A percentile compares a stretch with the other conserved stretches of the same genome.
Conservation (phyloP, 2,113 vertebrate genomes). For the Rhinoderma darwinii region DNA sequence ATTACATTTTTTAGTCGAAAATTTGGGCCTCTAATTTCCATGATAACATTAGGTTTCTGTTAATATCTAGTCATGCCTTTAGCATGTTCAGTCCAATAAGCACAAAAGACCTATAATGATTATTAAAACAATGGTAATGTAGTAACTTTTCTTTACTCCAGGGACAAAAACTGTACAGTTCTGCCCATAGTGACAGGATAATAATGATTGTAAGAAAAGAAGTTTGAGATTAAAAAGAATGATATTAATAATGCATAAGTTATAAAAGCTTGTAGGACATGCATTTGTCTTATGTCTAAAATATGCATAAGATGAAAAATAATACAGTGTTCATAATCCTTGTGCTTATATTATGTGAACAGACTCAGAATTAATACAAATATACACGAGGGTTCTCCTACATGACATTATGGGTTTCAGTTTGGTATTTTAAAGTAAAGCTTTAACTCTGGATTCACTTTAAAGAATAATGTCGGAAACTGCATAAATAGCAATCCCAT, state of each 20-base stretch:
- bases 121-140: constrained; percentile 34
- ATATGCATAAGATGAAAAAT: constrained; percentile 42
- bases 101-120: constrained; percentile 8
- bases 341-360: background rate
- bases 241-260: constrained; percentile 39
- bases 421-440: background rate
- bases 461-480: no score
- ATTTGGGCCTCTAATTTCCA: background rate
- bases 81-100: background rate
- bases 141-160: background rate
- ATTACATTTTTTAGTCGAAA: background rate
- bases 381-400: background rate
- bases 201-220: constrained; percentile 36
- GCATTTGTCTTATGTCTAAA: constrained; percentile 45
- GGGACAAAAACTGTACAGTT: constrained; percentile 11
- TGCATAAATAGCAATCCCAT: no score
- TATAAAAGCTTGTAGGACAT: constrained; percentile 35
- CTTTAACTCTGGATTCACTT: no score
- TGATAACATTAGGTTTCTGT: background rate
- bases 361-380: background rate
- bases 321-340: background rate
- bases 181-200: constrained; percentile 1
- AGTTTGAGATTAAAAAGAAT: constrained; percentile 40
- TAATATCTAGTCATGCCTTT: constrained; percentile 19
- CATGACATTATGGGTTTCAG: background rate